These are phyloP conservation scores for Xiphophorus hellerii DNA, from an alignment of 2,113 vertebrate genomes.

Conservation along the genomic window DNA sequence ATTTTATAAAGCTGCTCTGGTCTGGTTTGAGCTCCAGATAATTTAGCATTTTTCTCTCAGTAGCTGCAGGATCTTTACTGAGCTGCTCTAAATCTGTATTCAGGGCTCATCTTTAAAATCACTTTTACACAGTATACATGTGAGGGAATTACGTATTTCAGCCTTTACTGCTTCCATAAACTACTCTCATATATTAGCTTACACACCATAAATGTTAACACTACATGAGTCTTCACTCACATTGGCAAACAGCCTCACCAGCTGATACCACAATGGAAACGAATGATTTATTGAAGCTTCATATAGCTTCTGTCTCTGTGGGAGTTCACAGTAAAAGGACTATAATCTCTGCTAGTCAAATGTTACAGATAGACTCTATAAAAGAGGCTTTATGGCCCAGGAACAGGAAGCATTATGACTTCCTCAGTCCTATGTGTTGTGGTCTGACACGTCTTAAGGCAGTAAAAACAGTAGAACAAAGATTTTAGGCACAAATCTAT, in stretches of 20 bases:
- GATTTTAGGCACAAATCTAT: constrained; percentile 39
- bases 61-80: not conserved
- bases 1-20: not conserved
- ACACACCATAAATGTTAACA: constrained; percentile 76
- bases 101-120: constrained; percentile 74
- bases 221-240: constrained; percentile 53
- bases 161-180: constrained; percentile 84
- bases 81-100: constrained; percentile 78
- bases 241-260: constrained; percentile 47
- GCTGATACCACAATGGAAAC: constrained; percentile 42
- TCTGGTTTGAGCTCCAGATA: not conserved
- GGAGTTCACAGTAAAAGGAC: constrained; percentile 77
- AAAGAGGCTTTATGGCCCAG: constrained; percentile 78
- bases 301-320: constrained; percentile 77
- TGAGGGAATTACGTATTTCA: constrained; percentile 81
- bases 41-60: not conserved
- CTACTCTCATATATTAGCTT: constrained; percentile 79
- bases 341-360: constrained; percentile 73
- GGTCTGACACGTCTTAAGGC: constrained; percentile 50
- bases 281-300: constrained; percentile 79
- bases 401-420: constrained; percentile 57
- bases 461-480: constrained; percentile 52
- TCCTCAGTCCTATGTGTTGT: constrained; percentile 39
- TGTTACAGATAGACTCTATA: constrained; percentile 81
- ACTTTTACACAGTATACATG: constrained; percentile 76